Percentiles rank a stretch among this genome's conserved stretches.
These are phyloP conservation scores for Aquatica leii DNA, from an alignment of 2,888 invertebrate genomes.

Conservation along the genomic window DNA sequence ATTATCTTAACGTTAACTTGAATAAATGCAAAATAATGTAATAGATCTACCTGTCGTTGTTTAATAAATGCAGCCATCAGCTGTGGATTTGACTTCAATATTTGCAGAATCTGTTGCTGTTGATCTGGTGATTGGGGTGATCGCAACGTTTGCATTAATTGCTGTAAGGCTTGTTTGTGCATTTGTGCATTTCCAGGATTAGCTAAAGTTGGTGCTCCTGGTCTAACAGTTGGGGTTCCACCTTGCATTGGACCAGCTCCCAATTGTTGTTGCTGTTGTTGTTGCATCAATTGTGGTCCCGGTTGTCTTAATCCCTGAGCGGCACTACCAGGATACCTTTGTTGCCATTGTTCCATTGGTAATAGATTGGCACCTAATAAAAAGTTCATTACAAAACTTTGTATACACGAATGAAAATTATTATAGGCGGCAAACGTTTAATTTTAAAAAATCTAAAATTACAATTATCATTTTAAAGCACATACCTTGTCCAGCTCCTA, in stretches of 20 bases:
- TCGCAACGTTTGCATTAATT: slow-evolving; percentile 88
- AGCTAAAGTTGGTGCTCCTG: slow-evolving; percentile 40
- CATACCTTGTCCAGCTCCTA: slow-evolving; percentile 60
- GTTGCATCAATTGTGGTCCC: slow-evolving; percentile 62
- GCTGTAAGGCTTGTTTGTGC: slow-evolving; percentile 77
- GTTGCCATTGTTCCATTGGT: slow-evolving; percentile 67
- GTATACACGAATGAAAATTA: background rate
- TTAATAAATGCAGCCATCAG: slow-evolving; percentile 96
- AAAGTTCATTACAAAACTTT: slow-evolving; percentile 11
- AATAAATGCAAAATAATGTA: no score
- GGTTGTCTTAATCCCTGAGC: slow-evolving; percentile 61
- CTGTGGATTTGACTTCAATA: slow-evolving; percentile 92
- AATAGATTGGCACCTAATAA: slow-evolving; percentile 62
- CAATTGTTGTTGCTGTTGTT: slow-evolving; percentile 50
- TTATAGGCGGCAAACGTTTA: background rate
- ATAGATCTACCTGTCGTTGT: slow-evolving; percentile 71
- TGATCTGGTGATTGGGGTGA: slow-evolving; percentile 92
- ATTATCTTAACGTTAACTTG: no score
- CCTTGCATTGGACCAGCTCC: slow-evolving; percentile 55
- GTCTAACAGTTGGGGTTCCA: slow-evolving; percentile 38
- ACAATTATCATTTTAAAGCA: background rate
- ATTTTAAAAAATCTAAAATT: slow-evolving; percentile 5
- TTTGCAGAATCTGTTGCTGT: slow-evolving; percentile 87
- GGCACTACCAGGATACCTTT: slow-evolving; percentile 61
- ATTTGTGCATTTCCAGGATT: slow-evolving; percentile 55